Percentiles rank a stretch among this genome's conserved stretches.
Evolutionary conservation across 2,888 invertebrate genomes (phyloP).

Genomic region (Megaustenia siamemsis): DNA sequence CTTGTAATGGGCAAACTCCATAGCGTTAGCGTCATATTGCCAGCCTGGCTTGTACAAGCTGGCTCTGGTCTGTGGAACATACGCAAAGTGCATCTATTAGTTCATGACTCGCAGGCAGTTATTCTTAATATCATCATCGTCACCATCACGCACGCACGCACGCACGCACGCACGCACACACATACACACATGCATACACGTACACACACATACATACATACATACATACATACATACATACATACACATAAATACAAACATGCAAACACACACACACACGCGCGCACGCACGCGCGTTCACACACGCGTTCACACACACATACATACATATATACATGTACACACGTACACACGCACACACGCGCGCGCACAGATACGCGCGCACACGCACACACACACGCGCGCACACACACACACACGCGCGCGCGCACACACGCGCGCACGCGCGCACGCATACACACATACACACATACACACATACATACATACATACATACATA

Average conservation of each 20-base stretch:
- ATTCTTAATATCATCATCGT: too few relatives aligned
- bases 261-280: too few relatives aligned
- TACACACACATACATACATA: slow-evolving; percentile 16
- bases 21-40: slow-evolving; percentile 75
- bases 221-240: slow-evolving; percentile 21
- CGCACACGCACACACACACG: slow-evolving; percentile 1
- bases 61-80: slow-evolving; percentile 55
- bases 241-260: too few relatives aligned
- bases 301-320: too few relatives aligned
- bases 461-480: neutral
- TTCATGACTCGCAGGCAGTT: too few relatives aligned
- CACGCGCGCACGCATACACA: neutral
- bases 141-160: too few relatives aligned
- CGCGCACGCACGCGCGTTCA: too few relatives aligned
- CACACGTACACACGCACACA: slow-evolving; percentile 3
- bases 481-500: slow-evolving; percentile 19
- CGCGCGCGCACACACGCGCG: too few relatives aligned
- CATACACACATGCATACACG: neutral
- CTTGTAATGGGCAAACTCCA: slow-evolving; percentile 71
- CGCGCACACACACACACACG: neutral
- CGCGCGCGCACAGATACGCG: too few relatives aligned
- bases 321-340: slow-evolving; percentile 11
- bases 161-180: neutral
- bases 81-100: neutral
- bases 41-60: slow-evolving; percentile 47